These are phyloP conservation scores for Ernsta delagoae DNA, from an alignment of 2,888 invertebrate species.

Conservation along the genomic window DNA sequence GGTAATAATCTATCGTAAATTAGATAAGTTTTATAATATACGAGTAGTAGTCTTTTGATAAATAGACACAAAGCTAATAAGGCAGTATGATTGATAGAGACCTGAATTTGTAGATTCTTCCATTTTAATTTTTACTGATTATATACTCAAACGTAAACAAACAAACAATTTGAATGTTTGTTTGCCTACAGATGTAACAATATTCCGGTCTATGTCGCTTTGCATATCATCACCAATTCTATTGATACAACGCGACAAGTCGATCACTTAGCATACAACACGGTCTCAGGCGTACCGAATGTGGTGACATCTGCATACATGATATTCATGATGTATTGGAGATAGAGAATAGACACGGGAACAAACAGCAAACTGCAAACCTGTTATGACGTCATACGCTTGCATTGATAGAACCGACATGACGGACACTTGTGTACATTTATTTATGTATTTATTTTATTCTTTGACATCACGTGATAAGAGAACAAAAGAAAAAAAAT, in stretches of 20 bases:
- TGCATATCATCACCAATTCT: slow-evolving; percentile 25
- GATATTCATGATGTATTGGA: slow-evolving; percentile 19
- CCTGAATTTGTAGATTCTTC: too few species aligned
- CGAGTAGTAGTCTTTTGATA: too few species aligned
- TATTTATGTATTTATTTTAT: too few species aligned
- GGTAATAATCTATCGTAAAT: too few species aligned
- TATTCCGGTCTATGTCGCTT: slow-evolving; percentile 9
- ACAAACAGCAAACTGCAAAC: background rate
- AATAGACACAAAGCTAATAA: too few species aligned
- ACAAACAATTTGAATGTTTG: background rate
- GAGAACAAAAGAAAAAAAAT: too few species aligned
- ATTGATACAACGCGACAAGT: slow-evolving; percentile 22
- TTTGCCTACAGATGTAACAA: background rate
- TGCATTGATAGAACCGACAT: background rate
- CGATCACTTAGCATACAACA: slow-evolving; percentile 14
- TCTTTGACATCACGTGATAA: too few species aligned
- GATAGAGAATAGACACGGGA: background rate
- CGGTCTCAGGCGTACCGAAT: slow-evolving; percentile 19
- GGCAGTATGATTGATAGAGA: too few species aligned
- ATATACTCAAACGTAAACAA: too few species aligned
- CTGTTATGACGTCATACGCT: background rate
- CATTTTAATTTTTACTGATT: too few species aligned
- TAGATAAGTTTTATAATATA: too few species aligned
- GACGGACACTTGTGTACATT: too few species aligned
- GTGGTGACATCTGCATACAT: slow-evolving; percentile 21